Evolutionary conservation across 2,888 invertebrate species (phyloP), one percentile per base, ranked within the genome.

Genomic region (Oligia fasciuncula): DNA sequence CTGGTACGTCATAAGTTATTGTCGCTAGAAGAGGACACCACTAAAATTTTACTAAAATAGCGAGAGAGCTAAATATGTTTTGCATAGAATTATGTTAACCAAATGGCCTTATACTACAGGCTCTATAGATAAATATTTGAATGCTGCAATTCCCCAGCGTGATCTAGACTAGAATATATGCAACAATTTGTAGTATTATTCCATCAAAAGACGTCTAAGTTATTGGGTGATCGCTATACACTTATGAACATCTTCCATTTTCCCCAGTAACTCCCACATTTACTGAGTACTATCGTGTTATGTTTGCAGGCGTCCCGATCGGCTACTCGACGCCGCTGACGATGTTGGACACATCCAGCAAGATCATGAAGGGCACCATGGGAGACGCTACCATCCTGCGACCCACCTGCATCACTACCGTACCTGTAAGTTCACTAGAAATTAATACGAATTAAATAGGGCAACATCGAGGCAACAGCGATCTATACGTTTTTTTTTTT

Each of bases 261-360:
- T 60, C 57, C 4, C 57, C n/a, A 60, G n/a, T 60, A 60, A 60
- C 4, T n/a, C 11, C 57, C n/a, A 57, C 0, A 57, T 60, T n/a
- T 65, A 43, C 23, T 35, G 6, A 66, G 8, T 40, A 43, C 0
- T 51, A 19, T 43, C 63, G 13, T 63, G 0, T 40, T 23, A 13
- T 65, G 23, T 71, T 57, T 80, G 0, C 98, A 92, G 99, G 99
- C 40, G 98, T 99, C 63, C 98, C 98, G 2, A 99, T 99, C 92
- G 99, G 99, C 5, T 99, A 99, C 95, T 99, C 99, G 0, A 99
- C 99, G 0, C 99, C 99, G 0, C 97, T 99, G 79, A 99, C 99
- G 0, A 98, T 99, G 97, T 97, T 99, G 89, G 99, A 99, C 94
- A 97, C 98, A 49, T 99, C 99, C 73, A 99, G 99, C 92, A 99